phyloP scores from a whole-genome alignment of 2,888 invertebrate species.

The Lissocephala sabroskyi region DNA sequence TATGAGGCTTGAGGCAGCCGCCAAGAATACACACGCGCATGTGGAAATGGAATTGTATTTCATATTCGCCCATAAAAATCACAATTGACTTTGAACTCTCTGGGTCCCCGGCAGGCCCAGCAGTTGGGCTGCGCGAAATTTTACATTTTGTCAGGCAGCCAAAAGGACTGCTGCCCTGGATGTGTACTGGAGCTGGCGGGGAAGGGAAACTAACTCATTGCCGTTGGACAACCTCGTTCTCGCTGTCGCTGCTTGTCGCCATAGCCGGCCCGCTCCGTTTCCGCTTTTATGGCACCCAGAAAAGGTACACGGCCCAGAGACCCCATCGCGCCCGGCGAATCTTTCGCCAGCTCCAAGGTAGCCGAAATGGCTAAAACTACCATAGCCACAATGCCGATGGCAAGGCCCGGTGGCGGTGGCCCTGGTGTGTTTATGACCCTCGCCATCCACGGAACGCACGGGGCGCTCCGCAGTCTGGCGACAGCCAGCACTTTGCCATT shows the following conservation, averaged over 20 bases:
- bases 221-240: conserved; percentile 9
- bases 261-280: conserved; percentile 38
- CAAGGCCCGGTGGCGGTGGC: conserved; percentile 30
- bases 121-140: conserved; percentile 1
- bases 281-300: conserved; percentile 61
- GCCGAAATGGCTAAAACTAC: conserved; percentile 14
- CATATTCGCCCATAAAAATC: conserved; percentile 57
- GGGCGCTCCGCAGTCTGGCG: conserved; percentile 46
- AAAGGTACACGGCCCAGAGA: conserved; percentile 37
- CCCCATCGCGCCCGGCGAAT: no score
- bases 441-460: conserved; percentile 25
- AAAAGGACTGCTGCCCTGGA: conserved; percentile 30
- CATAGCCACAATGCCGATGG: conserved; percentile 37
- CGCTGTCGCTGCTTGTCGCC: conserved; percentile 26
- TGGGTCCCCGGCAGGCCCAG: conserved; percentile 38
- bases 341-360: conserved; percentile 24
- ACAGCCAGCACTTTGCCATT: conserved; percentile 25
- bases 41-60: conserved; percentile 22
- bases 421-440: conserved; percentile 59
- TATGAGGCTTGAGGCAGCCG: background rate
- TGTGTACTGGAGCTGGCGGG: conserved; percentile 16
- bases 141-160: conserved; percentile 48
- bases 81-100: conserved; percentile 59
- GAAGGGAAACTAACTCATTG: conserved; percentile 54
- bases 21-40: background rate